Base-by-base conservation (phyloP, 1,140 invertebrate species). In the Drosophila sproati region DNA sequence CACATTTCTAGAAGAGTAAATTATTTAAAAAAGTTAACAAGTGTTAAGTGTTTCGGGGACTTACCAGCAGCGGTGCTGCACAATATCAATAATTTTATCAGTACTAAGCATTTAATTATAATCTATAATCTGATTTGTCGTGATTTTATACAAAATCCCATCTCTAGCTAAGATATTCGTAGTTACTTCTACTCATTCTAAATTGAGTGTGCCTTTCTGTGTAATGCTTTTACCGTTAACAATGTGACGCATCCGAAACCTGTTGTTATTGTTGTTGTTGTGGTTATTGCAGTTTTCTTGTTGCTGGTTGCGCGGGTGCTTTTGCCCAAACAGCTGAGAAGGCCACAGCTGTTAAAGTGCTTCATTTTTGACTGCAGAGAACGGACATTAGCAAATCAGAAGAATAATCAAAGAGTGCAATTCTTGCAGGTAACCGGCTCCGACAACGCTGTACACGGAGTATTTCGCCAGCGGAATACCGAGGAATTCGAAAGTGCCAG, bases 391-490 rank as follows among this genome's bases (percentile, higher is more conserved):
- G 50, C 32, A 59, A 68, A 57, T 34, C 47, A 56, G 41, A 37
- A n/a, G 62, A 78, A 81, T 68, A 70, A 60, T 50, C 70, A 29
- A 67, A 64, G 71, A 78, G 67, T 71, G 57, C 54, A 82, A 48
- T 68, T 68, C 52, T 73, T 69, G 48, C 80, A 89, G 85, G 81
- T 89, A 71, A 89, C 89, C 37, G 85, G 85, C 72, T 85, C 85
- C 66, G 83, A 89, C 48, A 85, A 45, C 54, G 86, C 80, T 59
- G 77, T 91, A 7, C 91, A 92, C 66, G 91, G 91, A 20, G 81
- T 92, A 34, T 92, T 92, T 77, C 81, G 91, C 48, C 77, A 82
- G 39, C 87, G 87, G 55, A 75, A 86, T 67, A 86, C 77, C 43
- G 87, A 92, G 57, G 91, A 92, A 74, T 80, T 87, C 29, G 78